Evolutionary conservation across 2,113 vertebrate species (phyloP).

Genomic region (Calidris pygmaea): DNA sequence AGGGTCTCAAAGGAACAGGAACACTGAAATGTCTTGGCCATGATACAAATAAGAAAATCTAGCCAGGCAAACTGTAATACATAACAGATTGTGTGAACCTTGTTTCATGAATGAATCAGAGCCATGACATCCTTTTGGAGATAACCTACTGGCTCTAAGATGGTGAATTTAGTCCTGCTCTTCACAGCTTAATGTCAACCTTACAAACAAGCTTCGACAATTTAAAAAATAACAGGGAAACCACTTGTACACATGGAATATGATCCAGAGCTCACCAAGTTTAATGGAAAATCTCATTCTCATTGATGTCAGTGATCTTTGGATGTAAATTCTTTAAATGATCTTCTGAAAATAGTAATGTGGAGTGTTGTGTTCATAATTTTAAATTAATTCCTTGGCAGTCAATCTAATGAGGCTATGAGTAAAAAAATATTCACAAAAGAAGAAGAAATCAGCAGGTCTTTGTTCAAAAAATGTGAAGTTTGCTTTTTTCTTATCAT

Average conservation of each 20-base stretch:
- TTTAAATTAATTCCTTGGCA: neutral
- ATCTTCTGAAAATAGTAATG: neutral
- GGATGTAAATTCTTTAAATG: neutral
- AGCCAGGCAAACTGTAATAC: slow-evolving; percentile 13
- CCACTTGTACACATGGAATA: neutral
- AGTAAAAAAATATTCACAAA: neutral
- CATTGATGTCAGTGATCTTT: neutral
- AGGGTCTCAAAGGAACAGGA: slow-evolving; percentile 27
- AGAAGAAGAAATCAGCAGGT: fast-evolving
- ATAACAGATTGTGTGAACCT: slow-evolving; percentile 47
- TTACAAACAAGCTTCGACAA: neutral
- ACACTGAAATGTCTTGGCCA: slow-evolving; percentile 19
- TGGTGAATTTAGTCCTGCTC: slow-evolving; percentile 4
- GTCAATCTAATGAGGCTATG: neutral
- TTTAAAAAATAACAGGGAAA: neutral
- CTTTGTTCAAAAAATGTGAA: neutral
- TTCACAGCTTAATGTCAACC: slow-evolving; percentile 48
- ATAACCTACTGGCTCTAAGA: slow-evolving; percentile 15
- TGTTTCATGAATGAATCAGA: slow-evolving; percentile 47
- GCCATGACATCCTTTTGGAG: slow-evolving; percentile 19
- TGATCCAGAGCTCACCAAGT: neutral
- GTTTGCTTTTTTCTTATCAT: neutral
- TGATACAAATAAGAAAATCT: slow-evolving; percentile 30
- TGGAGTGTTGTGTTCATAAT: neutral
- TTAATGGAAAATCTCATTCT: neutral